Percentiles rank a stretch among this genome's conserved stretches.
Evolutionary conservation across 2,113 vertebrate species (phyloP).

Genomic region (Petrocephalus zakoni): DNA sequence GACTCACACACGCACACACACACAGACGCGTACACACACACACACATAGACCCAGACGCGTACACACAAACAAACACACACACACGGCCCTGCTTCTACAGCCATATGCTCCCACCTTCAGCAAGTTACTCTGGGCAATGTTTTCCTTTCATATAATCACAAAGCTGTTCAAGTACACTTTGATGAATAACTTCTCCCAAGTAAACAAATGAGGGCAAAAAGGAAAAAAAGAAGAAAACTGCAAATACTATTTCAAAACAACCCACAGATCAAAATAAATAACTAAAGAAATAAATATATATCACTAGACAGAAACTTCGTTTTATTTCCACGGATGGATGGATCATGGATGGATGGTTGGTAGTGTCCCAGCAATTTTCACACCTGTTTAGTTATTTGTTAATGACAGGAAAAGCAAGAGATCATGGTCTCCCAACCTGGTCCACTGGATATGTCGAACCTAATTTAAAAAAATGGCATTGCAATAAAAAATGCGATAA

Average conservation of each 20-base stretch:
- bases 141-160: slow-evolving; percentile 7
- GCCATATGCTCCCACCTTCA: neutral
- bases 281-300: neutral
- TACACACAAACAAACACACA: neutral
- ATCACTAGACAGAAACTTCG: neutral
- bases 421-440: neutral
- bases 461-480: neutral
- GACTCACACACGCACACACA: too few species aligned
- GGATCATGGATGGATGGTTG: neutral
- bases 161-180: neutral
- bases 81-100: neutral
- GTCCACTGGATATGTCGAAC: too few species aligned
- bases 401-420: neutral
- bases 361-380: neutral
- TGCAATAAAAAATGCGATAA: neutral
- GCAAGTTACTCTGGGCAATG: neutral
- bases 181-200: neutral
- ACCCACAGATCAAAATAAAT: neutral
- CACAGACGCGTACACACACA: too few species aligned
- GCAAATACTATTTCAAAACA: neutral
- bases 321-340: neutral
- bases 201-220: neutral
- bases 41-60: too few species aligned
- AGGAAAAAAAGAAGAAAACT: neutral
- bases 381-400: neutral